Base-by-base conservation (phyloP, 2,797 vertebrate species). In the Lemur catta region DNA sequence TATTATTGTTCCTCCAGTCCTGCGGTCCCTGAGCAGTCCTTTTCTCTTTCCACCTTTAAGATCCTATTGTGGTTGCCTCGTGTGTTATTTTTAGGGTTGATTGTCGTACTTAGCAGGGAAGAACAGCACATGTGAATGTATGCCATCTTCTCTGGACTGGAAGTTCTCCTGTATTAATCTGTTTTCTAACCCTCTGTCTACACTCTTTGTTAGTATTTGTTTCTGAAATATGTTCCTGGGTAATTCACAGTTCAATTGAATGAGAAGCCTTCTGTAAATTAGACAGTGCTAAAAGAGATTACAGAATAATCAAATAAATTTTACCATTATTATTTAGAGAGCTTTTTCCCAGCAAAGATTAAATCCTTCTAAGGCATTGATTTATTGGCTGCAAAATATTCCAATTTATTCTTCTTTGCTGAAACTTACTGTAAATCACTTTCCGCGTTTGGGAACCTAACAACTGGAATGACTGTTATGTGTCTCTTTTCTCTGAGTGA, bases 241-340 rank as follows among this genome's bases (percentile, higher is more conserved):
- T 89, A 91, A 90, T 88, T 96, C 57, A 69, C 97, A 79, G 89
- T 46, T 95, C 0, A 95, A 4, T 71, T 55, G 46, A 84, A 95
- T 88, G 63, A 96, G 57, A 95, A 67, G 61, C n/a, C 63, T 55
- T 96, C 86, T 97, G 63, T 95, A 95, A 89, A 72, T 84, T 63
- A 30, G 7, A 61, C 15, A 90, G 13, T 84, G 75, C 63, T 86
- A 72, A 94, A 84, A 82, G 78, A 50, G 22, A 79, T 75, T 57
- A 63, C 22, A 46, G 67, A 79, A 43, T 90, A 80, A 78, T 71
- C 48, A 78, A 92, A 11, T 76, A 50, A 78, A 50, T 93, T 80
- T 91, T 95, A 41, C 76, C 35, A 24, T 87, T 95, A 80, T 71
- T 94, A 71, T 89, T 74, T 91, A 79, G n/a, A 57, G 28, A 92